Evolutionary conservation across 1,140 invertebrate species (phyloP).

Genomic region (Atta cephalotes): DNA sequence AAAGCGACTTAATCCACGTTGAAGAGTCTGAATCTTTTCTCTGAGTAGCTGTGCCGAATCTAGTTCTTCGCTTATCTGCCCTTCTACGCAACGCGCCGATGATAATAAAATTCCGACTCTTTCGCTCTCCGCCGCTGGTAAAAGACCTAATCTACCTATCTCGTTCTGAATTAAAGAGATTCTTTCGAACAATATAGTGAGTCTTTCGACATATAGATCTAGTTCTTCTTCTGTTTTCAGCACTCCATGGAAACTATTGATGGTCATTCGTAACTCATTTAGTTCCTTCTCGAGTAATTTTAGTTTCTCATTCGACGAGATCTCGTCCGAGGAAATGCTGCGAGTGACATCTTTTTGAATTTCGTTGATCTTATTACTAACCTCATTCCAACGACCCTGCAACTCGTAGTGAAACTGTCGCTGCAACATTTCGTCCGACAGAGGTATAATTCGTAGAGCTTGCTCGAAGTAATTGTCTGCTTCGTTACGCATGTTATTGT

Average conservation of each 20-base stretch:
- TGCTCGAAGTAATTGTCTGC: constrained; percentile 91
- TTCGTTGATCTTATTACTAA: constrained; percentile 88
- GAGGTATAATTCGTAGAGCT: constrained; percentile 91
- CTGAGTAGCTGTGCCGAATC: constrained; percentile 90
- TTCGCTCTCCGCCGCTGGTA: constrained; percentile 91
- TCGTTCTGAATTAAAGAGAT: constrained; percentile 92
- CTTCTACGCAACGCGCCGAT: constrained; percentile 89
- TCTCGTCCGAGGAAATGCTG: constrained; percentile 90
- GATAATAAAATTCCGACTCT: constrained; percentile 90
- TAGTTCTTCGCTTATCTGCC: constrained; percentile 91
- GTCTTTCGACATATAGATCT: constrained; percentile 91
- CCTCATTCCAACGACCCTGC: constrained; percentile 91
- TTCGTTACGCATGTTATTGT: constrained; percentile 92
- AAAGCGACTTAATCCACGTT: constrained; percentile 89
- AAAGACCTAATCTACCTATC: constrained; percentile 90
- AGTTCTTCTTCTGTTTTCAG: constrained; percentile 94
- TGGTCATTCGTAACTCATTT: constrained; percentile 88
- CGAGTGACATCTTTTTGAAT: constrained; percentile 90
- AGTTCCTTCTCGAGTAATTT: constrained; percentile 91
- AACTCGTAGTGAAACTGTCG: constrained; percentile 91
- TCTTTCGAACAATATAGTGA: constrained; percentile 91
- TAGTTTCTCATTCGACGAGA: constrained; percentile 91
- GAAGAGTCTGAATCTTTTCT: constrained; percentile 90
- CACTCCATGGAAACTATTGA: constrained; percentile 91
- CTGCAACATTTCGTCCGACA: constrained; percentile 93